Conservation (phyloP, 2,888 invertebrate species). For the Eupithecia exiguata region DNA sequence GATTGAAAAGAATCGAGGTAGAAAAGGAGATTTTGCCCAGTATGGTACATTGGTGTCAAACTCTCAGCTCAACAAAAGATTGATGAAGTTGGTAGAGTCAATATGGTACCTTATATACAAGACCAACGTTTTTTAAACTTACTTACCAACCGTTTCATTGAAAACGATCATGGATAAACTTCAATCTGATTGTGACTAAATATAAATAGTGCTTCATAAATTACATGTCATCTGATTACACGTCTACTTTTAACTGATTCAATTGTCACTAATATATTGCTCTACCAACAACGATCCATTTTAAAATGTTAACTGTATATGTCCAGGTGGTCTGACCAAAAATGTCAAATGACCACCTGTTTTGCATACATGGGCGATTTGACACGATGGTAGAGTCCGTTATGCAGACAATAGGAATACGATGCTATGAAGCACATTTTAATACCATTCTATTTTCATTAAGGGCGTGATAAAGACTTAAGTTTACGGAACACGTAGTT, state of each 20-base stretch:
- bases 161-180: not conserved
- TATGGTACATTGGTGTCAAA: not conserved
- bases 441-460: not conserved
- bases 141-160: not conserved
- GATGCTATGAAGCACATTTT: slow-evolving; percentile 47
- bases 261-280: slow-evolving; percentile 12
- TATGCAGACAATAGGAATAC: slow-evolving; percentile 60
- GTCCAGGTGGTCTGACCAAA: slow-evolving; percentile 54
- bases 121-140: not conserved
- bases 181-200: not conserved
- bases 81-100: not conserved
- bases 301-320: slow-evolving; percentile 45
- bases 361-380: slow-evolving; percentile 58
- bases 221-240: slow-evolving; percentile 14
- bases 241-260: slow-evolving; percentile 13
- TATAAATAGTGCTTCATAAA: slow-evolving; percentile 4
- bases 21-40: not conserved
- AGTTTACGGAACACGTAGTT: not conserved
- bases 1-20: not conserved
- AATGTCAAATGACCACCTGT: slow-evolving; percentile 51
- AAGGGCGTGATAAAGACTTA: not conserved
- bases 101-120: no score
- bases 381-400: slow-evolving; percentile 61
- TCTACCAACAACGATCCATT: slow-evolving; percentile 5
- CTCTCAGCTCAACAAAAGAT: not conserved